Evolutionary conservation across 2,797 vertebrate species (phyloP).

Genomic region (Myotis daubentonii): DNA sequence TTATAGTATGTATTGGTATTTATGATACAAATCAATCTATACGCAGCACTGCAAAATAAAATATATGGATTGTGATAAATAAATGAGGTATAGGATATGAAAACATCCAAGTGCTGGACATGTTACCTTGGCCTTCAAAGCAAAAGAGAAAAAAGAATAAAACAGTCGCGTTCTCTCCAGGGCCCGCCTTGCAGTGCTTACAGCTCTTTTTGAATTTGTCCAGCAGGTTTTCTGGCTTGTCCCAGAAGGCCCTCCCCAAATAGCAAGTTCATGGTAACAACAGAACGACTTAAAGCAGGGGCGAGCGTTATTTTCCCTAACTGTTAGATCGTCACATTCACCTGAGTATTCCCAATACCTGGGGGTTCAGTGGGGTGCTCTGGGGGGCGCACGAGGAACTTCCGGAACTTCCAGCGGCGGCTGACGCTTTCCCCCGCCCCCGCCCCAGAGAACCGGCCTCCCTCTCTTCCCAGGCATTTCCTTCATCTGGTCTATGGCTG

Average conservation of each 20-base stretch:
- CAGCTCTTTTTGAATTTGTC: slow-evolving; percentile 90
- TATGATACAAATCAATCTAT: background rate
- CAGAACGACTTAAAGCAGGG: background rate
- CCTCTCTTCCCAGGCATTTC: background rate
- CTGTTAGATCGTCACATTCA: too few relatives aligned
- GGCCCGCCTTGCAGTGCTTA: fast-evolving
- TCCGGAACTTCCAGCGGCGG: background rate
- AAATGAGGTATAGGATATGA: background rate
- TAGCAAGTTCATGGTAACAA: fast-evolving
- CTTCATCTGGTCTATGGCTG: background rate
- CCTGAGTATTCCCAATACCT: too few relatives aligned
- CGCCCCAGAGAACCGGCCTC: too few relatives aligned
- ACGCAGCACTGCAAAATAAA: background rate
- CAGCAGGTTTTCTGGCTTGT: slow-evolving; percentile 74
- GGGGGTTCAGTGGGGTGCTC: too few relatives aligned
- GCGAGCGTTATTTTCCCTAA: too few relatives aligned
- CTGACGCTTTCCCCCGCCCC: too few relatives aligned
- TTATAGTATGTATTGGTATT: background rate
- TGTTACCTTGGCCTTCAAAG: background rate
- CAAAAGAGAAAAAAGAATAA: slow-evolving; percentile 24
- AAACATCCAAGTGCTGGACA: background rate
- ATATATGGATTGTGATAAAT: background rate
- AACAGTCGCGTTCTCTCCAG: fast-evolving
- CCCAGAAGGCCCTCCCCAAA: background rate
- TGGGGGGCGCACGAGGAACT: too few relatives aligned